phyloP scores from a whole-genome alignment of 1,140 invertebrate genomes.

The Trachymyrmex cornetzi region DNA sequence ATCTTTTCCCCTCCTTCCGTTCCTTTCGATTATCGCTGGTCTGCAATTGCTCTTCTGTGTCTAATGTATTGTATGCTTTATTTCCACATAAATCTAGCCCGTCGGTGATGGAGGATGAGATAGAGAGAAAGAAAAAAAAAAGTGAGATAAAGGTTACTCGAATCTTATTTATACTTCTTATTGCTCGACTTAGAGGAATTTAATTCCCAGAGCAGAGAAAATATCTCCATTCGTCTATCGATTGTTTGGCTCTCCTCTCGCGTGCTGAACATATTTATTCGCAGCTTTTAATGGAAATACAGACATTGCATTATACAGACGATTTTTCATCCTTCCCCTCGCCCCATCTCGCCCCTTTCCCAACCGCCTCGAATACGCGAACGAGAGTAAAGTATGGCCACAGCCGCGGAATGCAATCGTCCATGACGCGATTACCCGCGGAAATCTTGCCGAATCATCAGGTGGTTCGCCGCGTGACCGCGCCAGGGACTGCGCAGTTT shows the following conservation, averaged over 20 bases:
- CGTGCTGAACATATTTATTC: constrained; percentile 29
- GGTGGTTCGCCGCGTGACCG: constrained; percentile 56
- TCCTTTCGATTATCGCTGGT: not conserved
- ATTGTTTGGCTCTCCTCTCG: not conserved
- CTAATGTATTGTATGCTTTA: constrained; percentile 17
- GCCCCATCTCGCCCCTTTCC: not conserved
- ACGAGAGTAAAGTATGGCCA: constrained; percentile 21
- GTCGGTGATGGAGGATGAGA: not conserved
- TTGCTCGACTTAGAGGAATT: constrained; percentile 35
- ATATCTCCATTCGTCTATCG: constrained; percentile 31
- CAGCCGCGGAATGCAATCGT: constrained; percentile 45
- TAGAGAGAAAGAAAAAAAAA: not conserved
- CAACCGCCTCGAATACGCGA: not conserved
- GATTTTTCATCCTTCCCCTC: constrained; percentile 28
- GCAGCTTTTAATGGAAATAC: constrained; percentile 39
- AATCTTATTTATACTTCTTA: constrained; percentile 36
- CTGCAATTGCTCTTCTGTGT: constrained; percentile 9
- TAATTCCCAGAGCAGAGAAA: constrained; percentile 40
- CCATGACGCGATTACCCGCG: constrained; percentile 51
- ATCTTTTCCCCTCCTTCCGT: not conserved
- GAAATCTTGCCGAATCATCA: constrained; percentile 64
- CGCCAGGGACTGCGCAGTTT: constrained; percentile 46
- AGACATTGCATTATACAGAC: constrained; percentile 4
- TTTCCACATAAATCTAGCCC: constrained; percentile 12
- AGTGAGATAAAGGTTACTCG: not conserved